Percentiles rank a stretch among this genome's conserved stretches.
Conservation (phyloP, 2,797 vertebrate species). For the Heliangelus exortis region DNA sequence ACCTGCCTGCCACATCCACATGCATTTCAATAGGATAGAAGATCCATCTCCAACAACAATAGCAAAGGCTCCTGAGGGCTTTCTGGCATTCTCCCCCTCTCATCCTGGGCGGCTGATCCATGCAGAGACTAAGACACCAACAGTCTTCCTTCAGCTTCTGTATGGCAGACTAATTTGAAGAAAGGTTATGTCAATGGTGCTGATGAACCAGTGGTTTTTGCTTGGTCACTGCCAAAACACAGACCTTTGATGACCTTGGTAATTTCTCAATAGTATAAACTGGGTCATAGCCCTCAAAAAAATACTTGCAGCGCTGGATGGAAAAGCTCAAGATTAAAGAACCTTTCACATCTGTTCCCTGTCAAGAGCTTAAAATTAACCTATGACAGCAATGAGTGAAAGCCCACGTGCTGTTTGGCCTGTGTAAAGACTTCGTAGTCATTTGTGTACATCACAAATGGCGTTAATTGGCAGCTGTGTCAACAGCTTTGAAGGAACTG, state of each 20-base stretch:
- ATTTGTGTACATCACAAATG: slow-evolving; percentile 32
- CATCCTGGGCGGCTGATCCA: neutral
- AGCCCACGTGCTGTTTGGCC: neutral
- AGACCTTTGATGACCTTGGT: neutral
- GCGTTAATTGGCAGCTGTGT: slow-evolving; percentile 50
- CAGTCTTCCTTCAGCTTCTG: neutral
- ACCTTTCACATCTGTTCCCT: slow-evolving; percentile 15
- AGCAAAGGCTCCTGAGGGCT: neutral
- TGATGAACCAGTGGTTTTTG: neutral
- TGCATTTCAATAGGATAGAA: neutral
- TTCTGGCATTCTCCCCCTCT: neutral
- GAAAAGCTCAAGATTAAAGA: slow-evolving; percentile 26
- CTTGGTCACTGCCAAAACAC: neutral
- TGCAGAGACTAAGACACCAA: neutral
- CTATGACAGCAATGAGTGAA: slow-evolving; percentile 23
- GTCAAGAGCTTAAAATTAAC: slow-evolving; percentile 26
- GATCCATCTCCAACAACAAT: neutral
- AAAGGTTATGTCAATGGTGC: neutral
- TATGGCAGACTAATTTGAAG: neutral
- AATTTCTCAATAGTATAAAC: neutral
- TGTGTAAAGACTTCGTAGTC: neutral
- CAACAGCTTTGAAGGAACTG: slow-evolving; percentile 27
- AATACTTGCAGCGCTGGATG: neutral
- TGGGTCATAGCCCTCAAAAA: neutral
- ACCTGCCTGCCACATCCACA: neutral